Evolutionary conservation across 2,888 invertebrate species (phyloP).

Genomic region (Azorinus chamasolen): DNA sequence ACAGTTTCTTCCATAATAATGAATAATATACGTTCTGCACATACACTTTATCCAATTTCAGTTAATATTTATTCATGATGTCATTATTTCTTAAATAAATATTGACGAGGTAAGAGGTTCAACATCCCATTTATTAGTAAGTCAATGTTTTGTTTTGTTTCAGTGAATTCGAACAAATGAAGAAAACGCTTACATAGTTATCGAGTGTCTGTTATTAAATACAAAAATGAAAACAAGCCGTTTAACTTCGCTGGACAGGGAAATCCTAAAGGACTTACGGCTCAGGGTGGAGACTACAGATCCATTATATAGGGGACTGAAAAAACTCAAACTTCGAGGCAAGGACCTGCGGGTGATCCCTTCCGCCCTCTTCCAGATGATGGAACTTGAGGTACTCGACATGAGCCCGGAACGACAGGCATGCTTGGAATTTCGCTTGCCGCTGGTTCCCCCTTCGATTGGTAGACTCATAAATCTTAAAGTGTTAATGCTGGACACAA

Average conservation of each 20-base stretch:
- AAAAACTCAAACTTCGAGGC: constrained; percentile 83
- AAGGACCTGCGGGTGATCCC: constrained; percentile 82
- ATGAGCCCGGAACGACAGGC: constrained; percentile 85
- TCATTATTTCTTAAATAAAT: no score
- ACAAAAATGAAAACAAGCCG: constrained; percentile 26
- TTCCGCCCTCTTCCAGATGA: constrained; percentile 80
- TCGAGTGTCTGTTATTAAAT: not conserved
- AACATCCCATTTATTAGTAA: no score
- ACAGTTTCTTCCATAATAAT: no score
- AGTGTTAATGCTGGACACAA: constrained; percentile 85
- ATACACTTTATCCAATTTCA: no score
- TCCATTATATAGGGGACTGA: constrained; percentile 78
- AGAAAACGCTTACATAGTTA: not conserved
- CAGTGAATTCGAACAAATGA: no score
- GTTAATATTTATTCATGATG: no score
- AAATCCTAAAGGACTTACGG: constrained; percentile 69
- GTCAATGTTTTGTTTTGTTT: no score
- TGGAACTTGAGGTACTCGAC: constrained; percentile 85
- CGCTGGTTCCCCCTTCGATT: constrained; percentile 80
- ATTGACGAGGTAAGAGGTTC: no score
- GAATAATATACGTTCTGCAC: no score
- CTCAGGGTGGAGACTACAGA: constrained; percentile 82
- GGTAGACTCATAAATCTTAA: constrained; percentile 82
- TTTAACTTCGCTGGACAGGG: constrained; percentile 33
- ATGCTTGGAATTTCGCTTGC: constrained; percentile 83